A percentile compares a stretch with the other conserved stretches of the same genome.
Evolutionary conservation across 2,113 vertebrate species (phyloP).

Genomic region (Tragelaphus strepsiceros): DNA sequence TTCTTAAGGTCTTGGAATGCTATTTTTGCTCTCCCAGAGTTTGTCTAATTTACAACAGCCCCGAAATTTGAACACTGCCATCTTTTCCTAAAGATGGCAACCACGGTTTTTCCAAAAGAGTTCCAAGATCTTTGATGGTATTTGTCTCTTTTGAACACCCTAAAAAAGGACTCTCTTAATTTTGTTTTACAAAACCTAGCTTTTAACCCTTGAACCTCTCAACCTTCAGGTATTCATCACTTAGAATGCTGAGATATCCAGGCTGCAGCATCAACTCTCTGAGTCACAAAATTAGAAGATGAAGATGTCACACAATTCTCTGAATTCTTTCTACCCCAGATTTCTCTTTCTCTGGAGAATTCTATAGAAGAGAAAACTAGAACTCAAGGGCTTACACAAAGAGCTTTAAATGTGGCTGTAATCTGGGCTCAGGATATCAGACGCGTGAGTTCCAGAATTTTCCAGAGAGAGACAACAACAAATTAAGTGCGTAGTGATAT

Average conservation of each 20-base stretch:
- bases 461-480: background rate
- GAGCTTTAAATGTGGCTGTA: background rate
- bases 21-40: background rate
- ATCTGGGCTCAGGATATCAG: background rate
- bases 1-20: background rate
- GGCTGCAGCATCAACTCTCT: background rate
- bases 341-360: background rate
- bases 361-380: background rate
- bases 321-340: background rate
- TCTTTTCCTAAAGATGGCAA: background rate
- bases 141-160: background rate
- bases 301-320: background rate
- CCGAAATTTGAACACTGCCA: background rate
- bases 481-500: background rate
- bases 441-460: background rate
- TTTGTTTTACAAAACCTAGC: background rate
- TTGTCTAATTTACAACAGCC: background rate
- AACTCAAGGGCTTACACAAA: background rate
- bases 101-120: background rate
- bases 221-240: background rate
- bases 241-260: background rate
- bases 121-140: background rate
- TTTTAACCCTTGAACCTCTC: background rate
- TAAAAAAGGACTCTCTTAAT: background rate
- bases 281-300: background rate